phyloP scores from a whole-genome alignment of 2,888 invertebrate species.

The Bembecia ichneumoniformis region DNA sequence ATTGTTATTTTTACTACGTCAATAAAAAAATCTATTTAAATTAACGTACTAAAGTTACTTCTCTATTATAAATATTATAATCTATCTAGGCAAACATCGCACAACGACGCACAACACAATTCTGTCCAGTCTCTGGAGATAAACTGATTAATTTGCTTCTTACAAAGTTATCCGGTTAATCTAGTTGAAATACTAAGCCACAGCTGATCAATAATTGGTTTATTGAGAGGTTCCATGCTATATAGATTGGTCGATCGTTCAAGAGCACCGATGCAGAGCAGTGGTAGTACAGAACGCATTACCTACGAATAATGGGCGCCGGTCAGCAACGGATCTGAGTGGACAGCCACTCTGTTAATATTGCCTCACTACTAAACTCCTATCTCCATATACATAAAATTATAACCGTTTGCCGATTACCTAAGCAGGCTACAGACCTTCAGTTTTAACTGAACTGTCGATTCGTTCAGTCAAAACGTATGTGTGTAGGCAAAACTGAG shows the following conservation, averaged over 20 bases:
- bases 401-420: slow-evolving; percentile 8
- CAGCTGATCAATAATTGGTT: neutral
- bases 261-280: slow-evolving; percentile 28
- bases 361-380: slow-evolving; percentile 31
- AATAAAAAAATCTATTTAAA: too few relatives aligned
- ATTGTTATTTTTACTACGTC: too few relatives aligned
- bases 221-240: neutral
- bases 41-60: too few relatives aligned
- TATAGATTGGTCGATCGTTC: slow-evolving; percentile 24
- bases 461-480: too few relatives aligned
- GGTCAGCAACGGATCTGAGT: slow-evolving; percentile 11
- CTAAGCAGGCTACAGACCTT: too few relatives aligned
- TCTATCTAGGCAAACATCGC: slow-evolving; percentile 43
- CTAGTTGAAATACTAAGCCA: neutral
- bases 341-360: slow-evolving; percentile 26
- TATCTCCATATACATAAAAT: slow-evolving; percentile 7
- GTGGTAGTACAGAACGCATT: slow-evolving; percentile 48
- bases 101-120: slow-evolving; percentile 60
- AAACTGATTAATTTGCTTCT: slow-evolving; percentile 7
- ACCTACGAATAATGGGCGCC: slow-evolving; percentile 27
- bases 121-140: slow-evolving; percentile 41
- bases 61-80: too few relatives aligned
- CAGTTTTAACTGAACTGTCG: too few relatives aligned
- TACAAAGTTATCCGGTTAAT: neutral
- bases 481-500: too few relatives aligned